phyloP scores from a whole-genome alignment of 2,113 vertebrate species.

The Pygoscelis antarcticus region DNA sequence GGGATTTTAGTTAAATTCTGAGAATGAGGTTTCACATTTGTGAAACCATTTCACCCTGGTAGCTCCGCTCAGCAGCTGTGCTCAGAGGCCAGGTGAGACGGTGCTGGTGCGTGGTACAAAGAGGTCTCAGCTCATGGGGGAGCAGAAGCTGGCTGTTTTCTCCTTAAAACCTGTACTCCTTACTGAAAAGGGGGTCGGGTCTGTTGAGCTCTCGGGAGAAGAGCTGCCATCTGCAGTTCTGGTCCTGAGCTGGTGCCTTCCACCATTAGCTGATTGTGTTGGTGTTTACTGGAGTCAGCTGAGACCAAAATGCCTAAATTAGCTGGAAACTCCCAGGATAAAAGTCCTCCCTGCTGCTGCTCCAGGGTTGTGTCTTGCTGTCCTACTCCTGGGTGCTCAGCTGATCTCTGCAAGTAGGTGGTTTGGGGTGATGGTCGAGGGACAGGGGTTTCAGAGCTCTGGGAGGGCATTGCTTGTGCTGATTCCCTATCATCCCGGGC shows the following conservation, averaged over 20 bases:
- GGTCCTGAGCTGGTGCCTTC: neutral
- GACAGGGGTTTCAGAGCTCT: neutral
- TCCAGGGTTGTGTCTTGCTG: too few relatives aligned
- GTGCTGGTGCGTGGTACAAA: fast-evolving
- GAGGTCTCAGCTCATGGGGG: neutral
- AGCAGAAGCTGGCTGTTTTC: neutral
- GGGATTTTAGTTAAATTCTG: neutral
- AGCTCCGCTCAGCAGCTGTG: neutral
- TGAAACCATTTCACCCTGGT: too few relatives aligned
- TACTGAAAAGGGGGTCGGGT: neutral
- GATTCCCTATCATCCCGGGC: fast-evolving
- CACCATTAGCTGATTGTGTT: neutral
- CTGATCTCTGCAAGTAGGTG: neutral
- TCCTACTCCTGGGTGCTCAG: fast-evolving
- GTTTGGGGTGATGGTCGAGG: neutral
- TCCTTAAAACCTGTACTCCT: neutral
- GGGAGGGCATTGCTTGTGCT: fast-evolving
- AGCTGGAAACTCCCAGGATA: neutral
- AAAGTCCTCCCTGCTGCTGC: neutral
- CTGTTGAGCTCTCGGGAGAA: neutral
- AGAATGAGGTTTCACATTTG: neutral
- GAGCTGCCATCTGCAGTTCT: neutral
- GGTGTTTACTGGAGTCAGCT: neutral
- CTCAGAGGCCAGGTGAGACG: neutral
- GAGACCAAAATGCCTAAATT: neutral